Base-by-base conservation (phyloP, 2,888 invertebrate genomes). In the Cephalotes varians region DNA sequence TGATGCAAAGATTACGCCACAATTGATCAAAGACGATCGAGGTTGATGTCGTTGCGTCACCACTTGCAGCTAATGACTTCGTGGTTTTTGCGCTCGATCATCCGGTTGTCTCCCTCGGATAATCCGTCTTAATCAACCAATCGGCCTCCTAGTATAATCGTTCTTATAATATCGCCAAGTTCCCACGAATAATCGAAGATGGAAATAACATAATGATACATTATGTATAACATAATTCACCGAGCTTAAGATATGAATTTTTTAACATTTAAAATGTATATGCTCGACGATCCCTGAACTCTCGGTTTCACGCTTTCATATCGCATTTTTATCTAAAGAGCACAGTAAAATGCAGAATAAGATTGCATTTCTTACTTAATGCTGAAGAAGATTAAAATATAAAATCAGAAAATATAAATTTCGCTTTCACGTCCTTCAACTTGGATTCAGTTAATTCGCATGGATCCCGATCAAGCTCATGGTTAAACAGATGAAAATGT, bases 21-120 rank as follows among this genome's bases (percentile, higher is more conserved):
- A 56, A 79, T 79, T 31, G 56, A 79, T 79, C 64, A 56, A 25
- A 34, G 31, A 77, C 44, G 65, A 77, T 77, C 40, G 67, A 77
- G 54, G 56, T 40, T 65, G 34, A 21, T 67, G 77, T 79, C 25
- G 69, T 79, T 79, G 77, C 77, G 34, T 69, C 77, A 67, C 12
- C 2, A 44, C 21, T 69, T 56, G 40, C 15, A 56, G 49, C 21
- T 79, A 79, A 79, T 79, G 44, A 56, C 77, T 79, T 54, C 15
- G 56, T 51, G 77, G 67, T 69, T 79, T 79, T 79, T 69, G 69
- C 25, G 69, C 56, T 69, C 56, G 44, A 54, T 77, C 77, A 76
- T 76, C 21, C 25, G 54, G 44, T 56, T 56, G 44, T 79, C 67
- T 79, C 12, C n/a, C 56, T 56, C 77, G 56, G 65, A 62, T 79